Conservation (phyloP, 2,113 vertebrate genomes). For the Saccopteryx leptura region DNA sequence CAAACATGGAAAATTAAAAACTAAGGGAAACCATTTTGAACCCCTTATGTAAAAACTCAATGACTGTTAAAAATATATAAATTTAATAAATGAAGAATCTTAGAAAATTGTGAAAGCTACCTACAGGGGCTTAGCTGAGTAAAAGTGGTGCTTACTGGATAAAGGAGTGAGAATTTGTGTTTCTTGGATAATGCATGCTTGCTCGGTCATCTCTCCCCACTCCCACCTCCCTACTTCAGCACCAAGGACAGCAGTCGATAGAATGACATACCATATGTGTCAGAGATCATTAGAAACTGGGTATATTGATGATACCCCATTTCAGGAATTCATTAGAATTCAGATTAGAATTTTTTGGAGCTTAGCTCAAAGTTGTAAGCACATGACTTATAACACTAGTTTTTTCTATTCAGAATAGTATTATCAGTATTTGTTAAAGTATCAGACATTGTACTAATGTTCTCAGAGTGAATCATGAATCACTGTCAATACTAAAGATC, state of each 20-base stretch:
- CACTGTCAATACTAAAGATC: constrained; percentile 7
- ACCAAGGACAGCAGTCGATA: constrained; percentile 74
- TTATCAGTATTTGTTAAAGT: constrained; percentile 60
- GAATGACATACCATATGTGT: neutral
- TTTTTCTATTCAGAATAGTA: constrained; percentile 66
- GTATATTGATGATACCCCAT: constrained; percentile 28
- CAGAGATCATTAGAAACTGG: constrained; percentile 54
- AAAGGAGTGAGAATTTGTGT: constrained; percentile 48
- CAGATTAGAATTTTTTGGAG: constrained; percentile 69
- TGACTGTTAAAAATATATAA: neutral
- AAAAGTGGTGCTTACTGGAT: constrained; percentile 66
- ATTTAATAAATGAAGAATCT: neutral
- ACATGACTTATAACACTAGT: constrained; percentile 46
- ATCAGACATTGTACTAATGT: neutral
- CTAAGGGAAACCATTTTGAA: neutral
- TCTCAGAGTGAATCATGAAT: constrained; percentile 26
- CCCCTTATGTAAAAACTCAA: constrained; percentile 5
- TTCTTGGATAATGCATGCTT: neutral
- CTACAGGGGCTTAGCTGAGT: neutral
- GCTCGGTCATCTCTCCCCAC: neutral
- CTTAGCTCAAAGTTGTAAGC: constrained; percentile 71
- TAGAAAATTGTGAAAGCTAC: constrained; percentile 22
- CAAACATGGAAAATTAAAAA: neutral
- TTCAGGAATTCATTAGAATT: constrained; percentile 72
- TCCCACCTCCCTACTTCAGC: neutral